These are phyloP conservation scores for Pyrrhosoma nymphula DNA, from an alignment of 2,888 invertebrate genomes.

Conservation along the genomic window DNA sequence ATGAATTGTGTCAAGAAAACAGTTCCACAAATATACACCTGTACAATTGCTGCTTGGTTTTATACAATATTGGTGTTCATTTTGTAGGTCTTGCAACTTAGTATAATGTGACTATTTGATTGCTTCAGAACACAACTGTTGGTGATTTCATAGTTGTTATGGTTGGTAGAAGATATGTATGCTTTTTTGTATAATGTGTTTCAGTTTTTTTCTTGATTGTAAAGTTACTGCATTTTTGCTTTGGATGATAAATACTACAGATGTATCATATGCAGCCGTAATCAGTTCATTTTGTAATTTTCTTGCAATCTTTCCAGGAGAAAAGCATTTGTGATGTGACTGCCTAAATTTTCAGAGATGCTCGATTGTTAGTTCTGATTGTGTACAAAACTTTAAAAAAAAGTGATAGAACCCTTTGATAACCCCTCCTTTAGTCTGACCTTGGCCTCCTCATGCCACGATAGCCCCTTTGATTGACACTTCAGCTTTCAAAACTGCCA, in stretches of 20 bases:
- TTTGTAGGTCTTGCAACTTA: conserved; percentile 60
- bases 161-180: conserved; percentile 31
- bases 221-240: conserved; percentile 57
- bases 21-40: conserved; percentile 44
- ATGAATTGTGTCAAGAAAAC: conserved; percentile 30
- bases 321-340: conserved; percentile 38
- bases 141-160: conserved; percentile 38
- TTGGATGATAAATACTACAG: conserved; percentile 34
- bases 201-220: neutral
- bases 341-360: conserved; percentile 44
- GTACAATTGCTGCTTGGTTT: conserved; percentile 53
- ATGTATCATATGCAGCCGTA: conserved; percentile 34
- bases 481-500: conserved; percentile 36
- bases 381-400: conserved; percentile 1
- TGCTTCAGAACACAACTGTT: conserved; percentile 54
- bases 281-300: conserved; percentile 45
- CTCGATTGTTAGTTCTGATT: conserved; percentile 2
- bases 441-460: neutral
- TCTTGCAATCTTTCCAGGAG: conserved; percentile 40
- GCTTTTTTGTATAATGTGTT: conserved; percentile 33
- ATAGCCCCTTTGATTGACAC: neutral
- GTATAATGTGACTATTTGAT: conserved; percentile 53
- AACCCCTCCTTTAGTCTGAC: neutral
- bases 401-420: neutral
- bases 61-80: conserved; percentile 52